Percentiles rank a stretch among this genome's conserved stretches.
Evolutionary conservation across 2,888 invertebrate species (phyloP).

Genomic region (Eulithis testata): DNA sequence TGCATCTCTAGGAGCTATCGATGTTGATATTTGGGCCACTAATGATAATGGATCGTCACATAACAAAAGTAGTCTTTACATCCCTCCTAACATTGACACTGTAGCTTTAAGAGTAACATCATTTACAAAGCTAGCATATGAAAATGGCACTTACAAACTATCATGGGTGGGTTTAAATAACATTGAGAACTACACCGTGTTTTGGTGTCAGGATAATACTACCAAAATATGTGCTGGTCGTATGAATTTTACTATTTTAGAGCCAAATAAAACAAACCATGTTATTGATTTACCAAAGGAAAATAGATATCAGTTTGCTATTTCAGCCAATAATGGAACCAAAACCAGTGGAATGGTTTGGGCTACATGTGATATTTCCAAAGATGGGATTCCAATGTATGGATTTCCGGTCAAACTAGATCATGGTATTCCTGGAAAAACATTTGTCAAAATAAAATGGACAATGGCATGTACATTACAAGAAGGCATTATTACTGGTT

Average conservation of each 20-base stretch:
- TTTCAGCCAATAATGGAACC: constrained; percentile 88
- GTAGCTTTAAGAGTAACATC: constrained; percentile 76
- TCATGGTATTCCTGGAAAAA: constrained; percentile 68
- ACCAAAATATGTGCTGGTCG: constrained; percentile 82
- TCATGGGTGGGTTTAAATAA: constrained; percentile 88
- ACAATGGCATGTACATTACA: constrained; percentile 90
- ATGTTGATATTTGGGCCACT: constrained; percentile 85
- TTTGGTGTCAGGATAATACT: constrained; percentile 87
- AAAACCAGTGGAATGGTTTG: constrained; percentile 94
- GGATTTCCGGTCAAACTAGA: constrained; percentile 71
- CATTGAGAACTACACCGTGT: constrained; percentile 89
- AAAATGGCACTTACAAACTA: constrained; percentile 88
- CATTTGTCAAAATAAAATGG: constrained; percentile 87
- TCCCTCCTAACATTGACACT: constrained; percentile 83
- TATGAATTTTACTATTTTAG: constrained; percentile 74
- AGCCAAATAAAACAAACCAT: constrained; percentile 71
- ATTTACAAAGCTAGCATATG: constrained; percentile 90
- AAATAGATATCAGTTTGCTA: constrained; percentile 90
- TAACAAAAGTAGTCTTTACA: constrained; percentile 83
- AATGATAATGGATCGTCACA: constrained; percentile 86
- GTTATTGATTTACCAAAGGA: constrained; percentile 86
- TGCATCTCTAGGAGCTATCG: constrained; percentile 70
- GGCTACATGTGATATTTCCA: constrained; percentile 88
- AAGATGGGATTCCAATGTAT: constrained; percentile 82
- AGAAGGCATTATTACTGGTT: constrained; percentile 89